Percentiles rank a stretch among this genome's conserved stretches.
Conservation (phyloP, 23 tunicate genomes). For the Ciona savignyi region DNA sequence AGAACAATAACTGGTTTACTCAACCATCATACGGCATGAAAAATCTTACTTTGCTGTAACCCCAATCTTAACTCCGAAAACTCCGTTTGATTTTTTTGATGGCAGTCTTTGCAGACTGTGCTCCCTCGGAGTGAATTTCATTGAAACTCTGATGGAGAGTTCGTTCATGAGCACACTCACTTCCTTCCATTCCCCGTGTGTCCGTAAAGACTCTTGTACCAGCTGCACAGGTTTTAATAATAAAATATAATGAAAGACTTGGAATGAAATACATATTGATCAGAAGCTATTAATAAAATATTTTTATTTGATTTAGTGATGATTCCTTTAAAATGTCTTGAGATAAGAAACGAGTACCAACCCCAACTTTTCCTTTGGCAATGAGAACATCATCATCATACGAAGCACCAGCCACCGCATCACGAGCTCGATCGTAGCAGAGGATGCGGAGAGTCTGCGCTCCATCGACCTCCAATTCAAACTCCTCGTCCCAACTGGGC, state of each 20-base stretch:
- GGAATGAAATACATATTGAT: no score
- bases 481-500: conserved; percentile 91
- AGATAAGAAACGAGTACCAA: neutral
- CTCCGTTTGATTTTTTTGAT: conserved; percentile 69
- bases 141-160: conserved; percentile 57
- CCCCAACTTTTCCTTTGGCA: conserved; percentile 86
- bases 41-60: conserved; percentile 55
- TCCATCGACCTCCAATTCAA: conserved; percentile 92
- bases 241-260: no score
- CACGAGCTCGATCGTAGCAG: conserved; percentile 69
- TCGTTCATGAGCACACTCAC: conserved; percentile 68
- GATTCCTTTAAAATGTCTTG: neutral
- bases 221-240: no score
- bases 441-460: conserved; percentile 73
- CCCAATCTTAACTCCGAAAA: conserved; percentile 73
- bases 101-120: conserved; percentile 68
- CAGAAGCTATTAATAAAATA: no score
- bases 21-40: neutral
- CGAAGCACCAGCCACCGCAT: conserved; percentile 30
- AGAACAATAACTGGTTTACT: no score
- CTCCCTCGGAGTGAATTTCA: conserved; percentile 72
- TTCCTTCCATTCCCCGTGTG: conserved; percentile 63
- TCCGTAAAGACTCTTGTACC: conserved; percentile 59
- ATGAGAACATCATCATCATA: conserved; percentile 73
- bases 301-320: no score